Evolutionary conservation across 2,888 invertebrate genomes (phyloP), one percentile per base, ranked within the genome.

Genomic region (Ypsolopha sequella): DNA sequence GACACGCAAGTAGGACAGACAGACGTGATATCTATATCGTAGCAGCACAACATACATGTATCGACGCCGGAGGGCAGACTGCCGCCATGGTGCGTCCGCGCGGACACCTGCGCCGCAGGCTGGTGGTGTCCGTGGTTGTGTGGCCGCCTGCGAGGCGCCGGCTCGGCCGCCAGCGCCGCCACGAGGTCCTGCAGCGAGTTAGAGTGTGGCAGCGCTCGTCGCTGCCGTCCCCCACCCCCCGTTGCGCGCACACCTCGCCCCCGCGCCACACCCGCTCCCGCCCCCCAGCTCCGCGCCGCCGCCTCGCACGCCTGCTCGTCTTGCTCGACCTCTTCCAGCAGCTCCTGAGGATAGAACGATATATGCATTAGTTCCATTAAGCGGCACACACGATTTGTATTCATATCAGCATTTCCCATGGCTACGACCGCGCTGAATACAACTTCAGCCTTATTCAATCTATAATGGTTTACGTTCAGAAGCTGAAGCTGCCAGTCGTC

Each of bases 251-350:
- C 58, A 85, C 54, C 64, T 48, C 55, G 56, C 57, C 57, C 59
- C 52, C 65, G 68, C 59, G 69, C 79, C 60, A 84, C 74, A 54
- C 76, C 80, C 51, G 87, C 70, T 6, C 24, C 35, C 34, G 41
- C 36, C 36, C 48, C 39, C 13, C 80, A 79, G 39, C 76, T 75
- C 24, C 75, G 77, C 58, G 87, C 86, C 51, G 88, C 87, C 57
- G 86, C 89, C 59, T 86, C 78, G 57, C 87, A 84, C 59, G 88
- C 89, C 56, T 90, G 88, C 67, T 93, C 92, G 76, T 93, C 92
- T 66, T 92, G 91, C 74, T 94, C 93, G 58, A 91, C 94, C 72
- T 93, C 91, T 67, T 92, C 90, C 58, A 95, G 85, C 68, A 94
- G 87, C 80, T 93, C 91, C 94, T 94, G 33, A 10, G 38, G 10